A percentile compares a stretch with the other conserved stretches of the same genome.
These are phyloP conservation scores for Coregonus sp. DNA, from an alignment of 2,797 vertebrate genomes.

Conservation along the genomic window DNA sequence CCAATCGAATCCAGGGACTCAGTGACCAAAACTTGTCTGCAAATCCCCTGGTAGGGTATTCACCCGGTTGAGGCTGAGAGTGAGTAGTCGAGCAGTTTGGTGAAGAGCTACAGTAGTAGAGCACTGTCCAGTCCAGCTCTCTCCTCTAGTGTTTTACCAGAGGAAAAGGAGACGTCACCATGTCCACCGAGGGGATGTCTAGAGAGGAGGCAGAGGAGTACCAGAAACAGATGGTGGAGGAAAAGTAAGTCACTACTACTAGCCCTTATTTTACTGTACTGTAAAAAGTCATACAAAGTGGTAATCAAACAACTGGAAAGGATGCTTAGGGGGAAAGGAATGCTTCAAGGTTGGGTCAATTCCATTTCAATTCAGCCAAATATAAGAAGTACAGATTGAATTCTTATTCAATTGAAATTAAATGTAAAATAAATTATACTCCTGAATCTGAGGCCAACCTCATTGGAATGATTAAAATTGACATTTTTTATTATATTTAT, in stretches of 20 bases:
- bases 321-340: not conserved
- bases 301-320: not conserved
- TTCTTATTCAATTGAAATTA: not conserved
- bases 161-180: constrained; percentile 75
- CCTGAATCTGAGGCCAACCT: not conserved
- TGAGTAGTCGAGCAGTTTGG: constrained; percentile 70
- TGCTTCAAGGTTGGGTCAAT: not conserved
- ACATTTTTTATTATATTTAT: not conserved
- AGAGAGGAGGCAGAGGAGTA: constrained; percentile 80
- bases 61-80: not conserved
- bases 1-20: constrained; percentile 12
- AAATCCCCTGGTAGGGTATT: constrained; percentile 23
- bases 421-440: not conserved
- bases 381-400: not conserved
- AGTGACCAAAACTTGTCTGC: constrained; percentile 9
- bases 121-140: constrained; percentile 55
- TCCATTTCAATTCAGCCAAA: not conserved
- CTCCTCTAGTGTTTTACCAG: constrained; percentile 54
- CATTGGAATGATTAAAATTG: not conserved
- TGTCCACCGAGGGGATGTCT: constrained; percentile 78
- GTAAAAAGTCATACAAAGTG: not conserved
- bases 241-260: constrained; percentile 75
- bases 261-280: not conserved
- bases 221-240: constrained; percentile 80
- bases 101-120: constrained; percentile 77